Evolutionary conservation across 2,113 vertebrate genomes (phyloP).

Genomic region (Chrysemys picta): DNA sequence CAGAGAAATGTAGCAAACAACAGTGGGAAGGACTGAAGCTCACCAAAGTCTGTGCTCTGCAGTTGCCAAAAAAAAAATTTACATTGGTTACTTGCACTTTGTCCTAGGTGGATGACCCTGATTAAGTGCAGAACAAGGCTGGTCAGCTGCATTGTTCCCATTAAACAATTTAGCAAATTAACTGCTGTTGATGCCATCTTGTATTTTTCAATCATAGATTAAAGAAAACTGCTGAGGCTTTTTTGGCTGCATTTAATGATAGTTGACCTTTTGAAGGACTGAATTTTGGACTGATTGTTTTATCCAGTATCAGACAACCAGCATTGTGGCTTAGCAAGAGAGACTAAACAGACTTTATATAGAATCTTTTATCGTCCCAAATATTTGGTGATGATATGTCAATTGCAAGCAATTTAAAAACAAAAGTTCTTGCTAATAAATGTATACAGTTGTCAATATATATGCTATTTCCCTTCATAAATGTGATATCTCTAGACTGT

Average conservation of each 20-base stretch:
- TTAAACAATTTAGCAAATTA: neutral
- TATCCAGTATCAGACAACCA: neutral
- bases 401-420: neutral
- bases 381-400: neutral
- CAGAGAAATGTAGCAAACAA: neutral
- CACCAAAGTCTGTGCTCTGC: neutral
- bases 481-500: neutral
- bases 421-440: neutral
- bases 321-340: neutral
- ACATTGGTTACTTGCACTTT: neutral
- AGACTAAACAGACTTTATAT: neutral
- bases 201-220: slow-evolving; percentile 45
- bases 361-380: neutral
- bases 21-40: neutral
- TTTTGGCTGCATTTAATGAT: slow-evolving; percentile 15
- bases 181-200: slow-evolving; percentile 34
- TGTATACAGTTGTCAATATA: neutral
- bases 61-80: neutral
- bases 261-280: slow-evolving; percentile 18
- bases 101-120: neutral
- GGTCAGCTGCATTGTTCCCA: slow-evolving; percentile 34
- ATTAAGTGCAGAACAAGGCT: neutral
- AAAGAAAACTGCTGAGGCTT: slow-evolving; percentile 32
- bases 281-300: slow-evolving; percentile 30
- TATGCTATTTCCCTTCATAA: neutral